Conservation (phyloP, 2,797 vertebrate genomes). For the Prunella strophiata region DNA sequence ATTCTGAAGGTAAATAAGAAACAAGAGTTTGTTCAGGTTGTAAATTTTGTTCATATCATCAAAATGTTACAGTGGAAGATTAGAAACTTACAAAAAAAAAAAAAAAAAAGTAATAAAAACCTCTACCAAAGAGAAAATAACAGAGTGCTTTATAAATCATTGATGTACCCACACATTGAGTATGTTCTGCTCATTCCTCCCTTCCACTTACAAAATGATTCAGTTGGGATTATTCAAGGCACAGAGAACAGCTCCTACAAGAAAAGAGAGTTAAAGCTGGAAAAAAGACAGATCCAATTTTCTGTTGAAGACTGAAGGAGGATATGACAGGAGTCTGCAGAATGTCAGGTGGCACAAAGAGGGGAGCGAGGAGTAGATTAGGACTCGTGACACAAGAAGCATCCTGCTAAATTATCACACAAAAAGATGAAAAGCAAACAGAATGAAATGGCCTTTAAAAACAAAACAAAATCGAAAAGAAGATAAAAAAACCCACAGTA, state of each 20-base stretch:
- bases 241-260: background rate
- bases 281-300: background rate
- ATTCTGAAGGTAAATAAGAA: background rate
- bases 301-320: background rate
- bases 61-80: background rate
- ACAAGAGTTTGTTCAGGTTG: background rate
- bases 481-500: background rate
- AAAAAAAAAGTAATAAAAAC: background rate
- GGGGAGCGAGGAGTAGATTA: background rate
- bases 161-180: background rate
- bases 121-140: background rate
- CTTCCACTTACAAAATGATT: background rate
- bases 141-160: background rate
- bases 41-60: background rate
- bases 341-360: background rate
- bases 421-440: background rate
- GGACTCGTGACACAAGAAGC: background rate
- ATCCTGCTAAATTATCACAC: background rate
- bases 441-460: background rate
- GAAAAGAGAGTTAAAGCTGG: background rate
- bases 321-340: background rate
- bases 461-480: background rate
- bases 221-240: background rate
- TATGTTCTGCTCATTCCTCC: background rate
- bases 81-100: background rate